phyloP scores from a whole-genome alignment of 1,140 invertebrate genomes.

The Drosophila pseudoobscura region DNA sequence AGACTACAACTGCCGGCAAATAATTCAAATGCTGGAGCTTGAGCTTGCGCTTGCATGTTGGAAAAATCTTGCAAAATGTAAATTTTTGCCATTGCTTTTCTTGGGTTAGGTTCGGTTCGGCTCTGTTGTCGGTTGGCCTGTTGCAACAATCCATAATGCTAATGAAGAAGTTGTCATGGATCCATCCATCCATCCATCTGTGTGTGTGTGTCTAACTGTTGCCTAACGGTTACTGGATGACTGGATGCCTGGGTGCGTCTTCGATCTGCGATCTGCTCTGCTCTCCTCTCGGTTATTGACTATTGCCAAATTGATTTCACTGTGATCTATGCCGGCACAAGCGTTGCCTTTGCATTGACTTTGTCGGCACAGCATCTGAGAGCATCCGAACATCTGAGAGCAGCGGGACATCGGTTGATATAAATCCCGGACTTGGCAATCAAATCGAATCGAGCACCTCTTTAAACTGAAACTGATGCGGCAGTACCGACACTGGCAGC shows the following conservation, averaged over 20 bases:
- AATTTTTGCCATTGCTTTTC: constrained; percentile 46
- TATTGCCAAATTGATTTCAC: constrained; percentile 70
- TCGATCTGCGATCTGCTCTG: not conserved
- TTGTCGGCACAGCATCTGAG: constrained; percentile 67
- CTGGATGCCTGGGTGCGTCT: constrained; percentile 17
- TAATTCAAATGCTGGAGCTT: constrained; percentile 58
- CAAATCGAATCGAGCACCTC: constrained; percentile 48
- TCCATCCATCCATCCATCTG: constrained; percentile 23
- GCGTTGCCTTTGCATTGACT: constrained; percentile 55
- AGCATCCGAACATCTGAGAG: not conserved
- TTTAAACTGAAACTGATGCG: constrained; percentile 61
- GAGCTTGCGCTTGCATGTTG: constrained; percentile 44
- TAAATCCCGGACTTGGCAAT: constrained; percentile 50
- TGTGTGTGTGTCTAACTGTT: not conserved
- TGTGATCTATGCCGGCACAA: constrained; percentile 29
- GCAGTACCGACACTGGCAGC: not conserved
- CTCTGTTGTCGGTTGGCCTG: constrained; percentile 5
- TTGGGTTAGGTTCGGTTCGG: not conserved
- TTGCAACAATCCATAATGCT: constrained; percentile 68
- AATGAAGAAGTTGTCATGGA: constrained; percentile 66
- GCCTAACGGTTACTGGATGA: constrained; percentile 59
- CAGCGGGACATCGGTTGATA: constrained; percentile 63
- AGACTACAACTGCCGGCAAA: constrained; percentile 35
- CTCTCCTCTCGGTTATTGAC: constrained; percentile 20
- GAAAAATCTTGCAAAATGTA: constrained; percentile 64